phyloP scores from a whole-genome alignment of 2,888 invertebrate genomes.

The Agonopterix arenella region DNA sequence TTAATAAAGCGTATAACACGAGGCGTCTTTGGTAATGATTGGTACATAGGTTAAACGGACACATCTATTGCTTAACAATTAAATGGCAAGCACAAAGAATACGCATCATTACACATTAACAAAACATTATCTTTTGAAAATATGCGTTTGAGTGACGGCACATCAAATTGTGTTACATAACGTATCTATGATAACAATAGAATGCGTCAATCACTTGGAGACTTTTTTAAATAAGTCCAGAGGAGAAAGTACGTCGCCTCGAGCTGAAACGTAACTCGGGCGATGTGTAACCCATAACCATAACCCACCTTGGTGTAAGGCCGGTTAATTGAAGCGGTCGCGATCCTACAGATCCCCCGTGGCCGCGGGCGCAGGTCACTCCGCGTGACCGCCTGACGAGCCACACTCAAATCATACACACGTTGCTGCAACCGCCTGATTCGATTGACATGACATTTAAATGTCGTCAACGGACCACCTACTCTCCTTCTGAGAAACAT shows the following conservation, averaged over 20 bases:
- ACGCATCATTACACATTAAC: conserved; percentile 70
- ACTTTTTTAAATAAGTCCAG: conserved; percentile 71
- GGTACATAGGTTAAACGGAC: conserved; percentile 54
- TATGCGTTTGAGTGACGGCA: conserved; percentile 61
- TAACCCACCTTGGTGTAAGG: conserved; percentile 22
- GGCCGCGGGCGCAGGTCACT: conserved; percentile 25
- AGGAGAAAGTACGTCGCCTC: conserved; percentile 62
- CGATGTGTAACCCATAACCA: neutral
- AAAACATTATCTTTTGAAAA: conserved; percentile 59
- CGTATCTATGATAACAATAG: conserved; percentile 54
- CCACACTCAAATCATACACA: conserved; percentile 1
- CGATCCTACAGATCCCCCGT: conserved; percentile 15
- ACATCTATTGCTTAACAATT: conserved; percentile 62
- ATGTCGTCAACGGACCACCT: conserved; percentile 2
- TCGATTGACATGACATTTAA: conserved; percentile 22
- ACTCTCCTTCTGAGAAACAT: conserved; percentile 8
- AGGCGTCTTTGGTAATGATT: conserved; percentile 40
- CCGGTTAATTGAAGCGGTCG: conserved; percentile 44
- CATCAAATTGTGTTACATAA: conserved; percentile 63
- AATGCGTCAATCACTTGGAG: conserved; percentile 66
- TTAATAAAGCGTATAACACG: conserved; percentile 31
- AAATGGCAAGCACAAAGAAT: conserved; percentile 69
- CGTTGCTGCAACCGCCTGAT: conserved; percentile 27
- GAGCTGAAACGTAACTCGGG: conserved; percentile 19
- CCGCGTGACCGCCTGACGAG: conserved; percentile 21